These are phyloP conservation scores for Ariolimax columbianus DNA, from an alignment of 2,888 invertebrate species.

Conservation along the genomic window DNA sequence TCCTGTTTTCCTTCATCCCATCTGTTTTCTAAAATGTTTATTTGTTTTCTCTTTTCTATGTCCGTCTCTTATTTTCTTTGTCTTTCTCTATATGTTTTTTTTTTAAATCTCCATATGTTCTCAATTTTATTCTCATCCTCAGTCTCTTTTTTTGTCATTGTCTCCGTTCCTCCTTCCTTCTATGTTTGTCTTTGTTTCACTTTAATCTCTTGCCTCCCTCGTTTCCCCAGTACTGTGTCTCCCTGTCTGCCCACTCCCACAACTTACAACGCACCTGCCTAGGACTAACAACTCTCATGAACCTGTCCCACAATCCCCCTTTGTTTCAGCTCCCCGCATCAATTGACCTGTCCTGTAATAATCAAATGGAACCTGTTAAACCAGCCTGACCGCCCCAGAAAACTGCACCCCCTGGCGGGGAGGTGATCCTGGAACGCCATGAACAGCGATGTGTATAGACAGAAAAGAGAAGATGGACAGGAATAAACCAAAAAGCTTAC, in stretches of 20 bases:
- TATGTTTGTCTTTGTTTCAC: no score
- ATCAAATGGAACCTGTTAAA: background rate
- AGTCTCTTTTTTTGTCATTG: no score
- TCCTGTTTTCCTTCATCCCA: no score
- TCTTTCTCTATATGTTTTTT: no score
- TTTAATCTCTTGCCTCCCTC: no score
- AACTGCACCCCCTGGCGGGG: background rate
- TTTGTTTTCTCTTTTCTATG: no score
- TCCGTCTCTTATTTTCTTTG: no score
- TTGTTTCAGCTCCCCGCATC: background rate
- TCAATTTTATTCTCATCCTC: no score
- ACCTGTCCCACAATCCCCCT: background rate
- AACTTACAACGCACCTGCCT: background rate
- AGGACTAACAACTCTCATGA: background rate
- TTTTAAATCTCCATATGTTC: no score
- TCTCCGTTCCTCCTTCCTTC: no score
- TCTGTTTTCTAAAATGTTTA: no score
- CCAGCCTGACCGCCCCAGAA: background rate
- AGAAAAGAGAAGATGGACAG: background rate
- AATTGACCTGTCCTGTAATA: slow-evolving; percentile 9
- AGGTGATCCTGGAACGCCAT: no score
- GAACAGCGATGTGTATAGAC: background rate
- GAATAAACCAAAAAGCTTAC: background rate
- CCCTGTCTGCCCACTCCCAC: background rate
- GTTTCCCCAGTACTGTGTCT: background rate